Evolutionary conservation across 2,888 invertebrate species (phyloP).

Genomic region (Elmis aenea): DNA sequence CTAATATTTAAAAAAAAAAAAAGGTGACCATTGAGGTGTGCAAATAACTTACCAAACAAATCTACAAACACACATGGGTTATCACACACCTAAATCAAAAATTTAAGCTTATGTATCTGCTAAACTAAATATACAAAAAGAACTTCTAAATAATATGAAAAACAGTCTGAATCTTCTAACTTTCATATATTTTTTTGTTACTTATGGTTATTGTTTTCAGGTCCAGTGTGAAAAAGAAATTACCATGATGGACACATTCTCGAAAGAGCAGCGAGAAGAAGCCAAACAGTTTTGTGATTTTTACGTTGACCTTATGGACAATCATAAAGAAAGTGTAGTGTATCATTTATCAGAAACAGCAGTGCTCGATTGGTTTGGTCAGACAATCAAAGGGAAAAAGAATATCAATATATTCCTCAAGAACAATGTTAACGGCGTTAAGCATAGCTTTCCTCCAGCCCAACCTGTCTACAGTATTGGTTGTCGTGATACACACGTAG

Average conservation of each 20-base stretch:
- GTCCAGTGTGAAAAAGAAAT: neutral
- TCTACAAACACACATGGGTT: too few species aligned
- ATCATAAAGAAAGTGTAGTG: constrained; percentile 33
- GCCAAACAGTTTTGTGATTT: constrained; percentile 38
- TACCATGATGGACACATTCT: constrained; percentile 20
- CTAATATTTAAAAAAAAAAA: too few species aligned
- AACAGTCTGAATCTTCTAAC: too few species aligned
- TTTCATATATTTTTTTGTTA: too few species aligned
- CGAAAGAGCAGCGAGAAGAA: constrained; percentile 31
- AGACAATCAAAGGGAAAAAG: constrained; percentile 54
- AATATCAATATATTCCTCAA: constrained; percentile 56
- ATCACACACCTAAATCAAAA: too few species aligned
- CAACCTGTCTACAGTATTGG: constrained; percentile 37
- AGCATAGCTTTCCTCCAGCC: constrained; percentile 34
- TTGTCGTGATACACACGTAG: constrained; percentile 37
- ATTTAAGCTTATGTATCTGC: too few species aligned
- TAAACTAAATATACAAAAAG: too few species aligned
- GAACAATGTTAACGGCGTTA: constrained; percentile 44
- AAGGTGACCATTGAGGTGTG: too few species aligned
- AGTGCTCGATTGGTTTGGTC: constrained; percentile 61
- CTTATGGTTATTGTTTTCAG: too few species aligned
- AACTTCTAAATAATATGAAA: too few species aligned
- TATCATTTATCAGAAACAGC: constrained; percentile 42
- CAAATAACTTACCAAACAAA: too few species aligned
- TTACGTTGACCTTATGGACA: constrained; percentile 41